Base-by-base conservation (phyloP, 2,113 vertebrate species). In the Plecturocebus donacophilus region DNA sequence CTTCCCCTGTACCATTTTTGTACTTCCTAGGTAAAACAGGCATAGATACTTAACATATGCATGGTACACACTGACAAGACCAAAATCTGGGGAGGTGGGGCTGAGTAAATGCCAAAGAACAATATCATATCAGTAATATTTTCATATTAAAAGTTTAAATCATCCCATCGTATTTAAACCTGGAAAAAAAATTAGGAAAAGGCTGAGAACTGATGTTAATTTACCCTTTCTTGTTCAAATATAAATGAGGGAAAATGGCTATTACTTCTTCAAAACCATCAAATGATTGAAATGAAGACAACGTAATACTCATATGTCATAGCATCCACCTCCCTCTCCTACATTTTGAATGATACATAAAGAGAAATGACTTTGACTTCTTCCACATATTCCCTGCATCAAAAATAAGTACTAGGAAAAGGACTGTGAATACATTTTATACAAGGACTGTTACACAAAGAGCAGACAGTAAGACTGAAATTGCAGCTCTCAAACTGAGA, bases 371-470 rank as follows among this genome's bases (percentile, higher is more conserved):
- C 25, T 84, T 86, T 7, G 19, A 21, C 88, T 98, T 56, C 32
- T 94, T 52, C 38, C 30, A 96, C 86, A 85, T 97, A 92, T 83
- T 97, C 52, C 54, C 64, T 94, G 3, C 73, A 52, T 94, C 64
- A 84, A 52, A 45, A 97, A 68, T 32, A 49, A 96, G 54, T 2
- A 5, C 42, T 0, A 84, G 17, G 79, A 30, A 97, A 98, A 58
- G 76, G 90, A 95, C n/a, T 14, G 97, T 76, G 80, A 95, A 87
- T 58, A 84, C 70, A 58, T 97, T 98, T 96, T 90, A 95, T 98
- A 45, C 38, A 95, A 87, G 45, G 96, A 92, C 52, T 92, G 25
- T 95, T 90, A 80, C 79, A 94, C 52, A 52, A 61, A 97, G 93
- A 97, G 19, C 30, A 96, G 86, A 61, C 38, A 64, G 94, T 87